phyloP scores from a whole-genome alignment of 2,797 vertebrate species.

The Macropodus opercularis region DNA sequence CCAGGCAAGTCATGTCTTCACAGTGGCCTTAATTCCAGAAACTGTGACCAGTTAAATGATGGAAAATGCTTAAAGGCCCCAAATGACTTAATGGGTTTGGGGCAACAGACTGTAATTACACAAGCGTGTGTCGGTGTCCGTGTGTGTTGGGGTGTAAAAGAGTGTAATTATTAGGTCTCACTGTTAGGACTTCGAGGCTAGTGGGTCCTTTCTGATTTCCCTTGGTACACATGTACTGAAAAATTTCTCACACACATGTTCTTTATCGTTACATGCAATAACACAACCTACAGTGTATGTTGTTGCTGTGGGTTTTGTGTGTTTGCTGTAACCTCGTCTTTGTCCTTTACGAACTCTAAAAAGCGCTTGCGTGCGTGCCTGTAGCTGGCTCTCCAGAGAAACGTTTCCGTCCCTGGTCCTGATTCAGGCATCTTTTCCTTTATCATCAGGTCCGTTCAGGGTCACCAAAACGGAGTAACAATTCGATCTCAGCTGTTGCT shows the following conservation, averaged over 20 bases:
- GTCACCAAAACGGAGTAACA: slow-evolving; percentile 26
- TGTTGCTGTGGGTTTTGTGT: neutral
- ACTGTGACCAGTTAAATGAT: slow-evolving; percentile 73
- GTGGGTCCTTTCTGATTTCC: slow-evolving; percentile 76
- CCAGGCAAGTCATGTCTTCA: slow-evolving; percentile 59
- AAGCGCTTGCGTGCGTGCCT: slow-evolving; percentile 3
- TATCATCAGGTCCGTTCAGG: slow-evolving; percentile 20
- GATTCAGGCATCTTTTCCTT: slow-evolving; percentile 1
- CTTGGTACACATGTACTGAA: slow-evolving; percentile 59
- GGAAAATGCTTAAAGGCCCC: slow-evolving; percentile 75
- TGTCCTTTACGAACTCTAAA: too few relatives aligned
- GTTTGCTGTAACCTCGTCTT: slow-evolving; percentile 11
- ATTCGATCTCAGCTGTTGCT: slow-evolving; percentile 1
- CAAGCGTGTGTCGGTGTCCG: slow-evolving; percentile 41
- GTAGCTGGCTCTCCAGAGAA: too few relatives aligned
- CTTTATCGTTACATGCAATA: too few relatives aligned
- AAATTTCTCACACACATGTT: too few relatives aligned
- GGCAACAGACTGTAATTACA: slow-evolving; percentile 70
- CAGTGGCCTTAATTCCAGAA: slow-evolving; percentile 60
- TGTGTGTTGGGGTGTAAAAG: slow-evolving; percentile 58
- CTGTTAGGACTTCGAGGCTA: slow-evolving; percentile 62
- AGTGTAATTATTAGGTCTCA: slow-evolving; percentile 76
- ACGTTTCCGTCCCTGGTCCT: too few relatives aligned
- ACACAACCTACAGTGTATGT: neutral
- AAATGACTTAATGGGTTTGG: slow-evolving; percentile 75